Base-by-base conservation (phyloP, 2,888 invertebrate genomes). In the Lysandra coridon region DNA sequence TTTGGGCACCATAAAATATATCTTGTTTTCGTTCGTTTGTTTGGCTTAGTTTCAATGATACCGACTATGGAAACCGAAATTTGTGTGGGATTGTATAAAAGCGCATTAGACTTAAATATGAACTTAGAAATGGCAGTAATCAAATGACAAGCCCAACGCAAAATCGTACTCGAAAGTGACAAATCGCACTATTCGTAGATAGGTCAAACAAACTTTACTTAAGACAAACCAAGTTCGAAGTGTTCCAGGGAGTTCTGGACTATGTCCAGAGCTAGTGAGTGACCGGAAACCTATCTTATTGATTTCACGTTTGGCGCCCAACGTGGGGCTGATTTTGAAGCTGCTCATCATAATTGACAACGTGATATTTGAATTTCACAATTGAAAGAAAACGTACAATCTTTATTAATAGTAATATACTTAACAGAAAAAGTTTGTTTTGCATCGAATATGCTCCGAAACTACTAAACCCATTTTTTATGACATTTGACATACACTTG, bases 261-360 rank as follows among this genome's bases (percentile, higher is more conserved):
- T 33, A 14, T 14, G 78, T 78, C 12, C 30, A 78, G 78, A 14
- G 30, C 78, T 69, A 23, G 69, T 40, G 44, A 64, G 60, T 40
- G n/a, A n/a, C 78, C 74, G 80, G 78, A 75, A 79, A 80, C 78
- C 57, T 33, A 69, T 69, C 78, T 80, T 80, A 79, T 62, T 62
- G 78, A 78, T 76, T 62, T 80, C 74, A 60, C 74, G 79, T 79
- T 73, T 79, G 73, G 62, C 37, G 69, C 69, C 37, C 69, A 69
- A 37, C 33, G 69, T 69, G 69, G 69, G 69, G 69, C 69, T 5
- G 1, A 69, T 69, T 69, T 33, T 23, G 23, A 23, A 23, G 23
- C 23, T 23, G 23, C 23, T 23, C 23, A 23, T 23, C 0, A 23
- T 23, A 23, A 23, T 23, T 23, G 23, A 23, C 23, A 23, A 23